These are phyloP conservation scores for Platycheirus rosarum DNA, from an alignment of 2,888 invertebrate species.

Conservation along the genomic window DNA sequence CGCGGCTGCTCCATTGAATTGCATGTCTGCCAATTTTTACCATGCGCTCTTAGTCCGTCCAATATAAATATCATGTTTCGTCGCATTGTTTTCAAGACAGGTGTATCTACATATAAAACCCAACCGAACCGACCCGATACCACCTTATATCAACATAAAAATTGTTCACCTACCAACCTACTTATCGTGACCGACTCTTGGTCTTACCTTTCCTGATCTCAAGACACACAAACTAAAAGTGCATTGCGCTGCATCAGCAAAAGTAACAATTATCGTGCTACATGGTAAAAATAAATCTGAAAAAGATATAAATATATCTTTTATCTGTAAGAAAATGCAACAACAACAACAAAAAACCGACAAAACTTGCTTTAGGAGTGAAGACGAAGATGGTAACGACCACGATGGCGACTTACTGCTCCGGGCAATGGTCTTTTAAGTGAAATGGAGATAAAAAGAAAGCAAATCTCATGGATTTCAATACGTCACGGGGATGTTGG, in stretches of 20 bases:
- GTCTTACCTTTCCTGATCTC: slow-evolving; percentile 54
- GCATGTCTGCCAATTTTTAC: slow-evolving; percentile 4
- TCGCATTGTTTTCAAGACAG: slow-evolving; percentile 14
- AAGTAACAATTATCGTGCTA: slow-evolving; percentile 52
- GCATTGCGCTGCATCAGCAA: slow-evolving; percentile 27
- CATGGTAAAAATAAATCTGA: slow-evolving; percentile 50
- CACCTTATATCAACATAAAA: slow-evolving; percentile 40
- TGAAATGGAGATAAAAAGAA: slow-evolving; percentile 72
- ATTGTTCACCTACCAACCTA: slow-evolving; percentile 72
- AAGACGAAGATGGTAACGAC: slow-evolving; percentile 6
- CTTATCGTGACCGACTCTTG: slow-evolving; percentile 70
- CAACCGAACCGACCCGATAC: background rate
- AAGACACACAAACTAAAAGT: slow-evolving; percentile 26
- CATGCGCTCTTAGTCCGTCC: background rate
- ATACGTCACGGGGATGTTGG: slow-evolving; percentile 33
- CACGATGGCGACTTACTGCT: slow-evolving; percentile 36
- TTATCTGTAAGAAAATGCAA: slow-evolving; percentile 1
- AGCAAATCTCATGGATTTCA: slow-evolving; percentile 61
- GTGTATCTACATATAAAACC: slow-evolving; percentile 9
- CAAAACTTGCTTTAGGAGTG: slow-evolving; percentile 37
- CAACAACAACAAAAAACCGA: slow-evolving; percentile 5
- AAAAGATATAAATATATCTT: slow-evolving; percentile 30
- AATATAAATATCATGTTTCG: slow-evolving; percentile 17
- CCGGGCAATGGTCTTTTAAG: slow-evolving; percentile 68
- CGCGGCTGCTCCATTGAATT: slow-evolving; percentile 29